Percentiles rank a stretch among this genome's conserved stretches.
Evolutionary conservation across 2,113 vertebrate species (phyloP).

Genomic region (Andinoacara biseriatus): DNA sequence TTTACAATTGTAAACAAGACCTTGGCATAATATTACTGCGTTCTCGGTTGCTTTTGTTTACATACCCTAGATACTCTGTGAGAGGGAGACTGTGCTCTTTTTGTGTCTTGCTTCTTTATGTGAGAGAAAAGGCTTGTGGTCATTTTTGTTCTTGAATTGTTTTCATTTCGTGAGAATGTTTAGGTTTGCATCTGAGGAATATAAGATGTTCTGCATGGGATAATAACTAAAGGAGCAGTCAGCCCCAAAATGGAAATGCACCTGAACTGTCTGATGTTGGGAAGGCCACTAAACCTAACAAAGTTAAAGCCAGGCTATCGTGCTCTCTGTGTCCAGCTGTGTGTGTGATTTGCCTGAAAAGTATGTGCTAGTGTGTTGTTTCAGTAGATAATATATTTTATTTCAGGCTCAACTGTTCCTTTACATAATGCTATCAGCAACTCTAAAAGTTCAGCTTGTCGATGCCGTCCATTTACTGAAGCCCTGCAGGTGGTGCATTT

Average conservation of each 20-base stretch:
- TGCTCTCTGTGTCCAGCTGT: not conserved
- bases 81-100: not conserved
- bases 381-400: not conserved
- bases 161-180: not conserved
- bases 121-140: conserved; percentile 58
- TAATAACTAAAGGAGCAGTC: conserved; percentile 9
- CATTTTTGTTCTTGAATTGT: conserved; percentile 44
- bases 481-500: conserved; percentile 13
- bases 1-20: conserved; percentile 67
- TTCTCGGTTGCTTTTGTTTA: conserved; percentile 57
- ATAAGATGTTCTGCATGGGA: not conserved
- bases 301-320: not conserved
- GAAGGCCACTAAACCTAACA: not conserved
- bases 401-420: not conserved
- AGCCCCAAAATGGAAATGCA: not conserved
- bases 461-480: conserved; percentile 8
- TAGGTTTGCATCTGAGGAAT: not conserved
- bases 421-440: conserved; percentile 21
- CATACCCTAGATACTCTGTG: conserved; percentile 51
- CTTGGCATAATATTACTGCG: conserved; percentile 65
- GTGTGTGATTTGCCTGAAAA: not conserved
- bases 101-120: conserved; percentile 33
- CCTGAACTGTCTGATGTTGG: not conserved
- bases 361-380: not conserved
- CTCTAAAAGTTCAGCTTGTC: conserved; percentile 4